Base-by-base conservation (phyloP, 2,888 invertebrate species). In the Lithophane leautieri region DNA sequence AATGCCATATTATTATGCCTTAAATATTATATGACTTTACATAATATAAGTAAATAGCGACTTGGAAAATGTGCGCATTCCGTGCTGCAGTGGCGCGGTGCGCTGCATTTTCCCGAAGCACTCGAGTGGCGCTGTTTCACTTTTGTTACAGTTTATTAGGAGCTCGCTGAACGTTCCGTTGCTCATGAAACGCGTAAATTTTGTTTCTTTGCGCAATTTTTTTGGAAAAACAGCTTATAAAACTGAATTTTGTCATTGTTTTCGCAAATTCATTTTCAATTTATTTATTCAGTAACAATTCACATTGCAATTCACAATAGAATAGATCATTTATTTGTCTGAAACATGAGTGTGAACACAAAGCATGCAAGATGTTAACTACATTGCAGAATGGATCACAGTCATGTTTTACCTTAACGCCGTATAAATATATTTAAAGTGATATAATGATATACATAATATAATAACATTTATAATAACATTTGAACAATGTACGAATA, bases 121-220 rank as follows among this genome's bases (percentile, higher is more conserved):
- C 67, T 72, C 61, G 79, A 72, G 52, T 74, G 78, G 65, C 65
- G 70, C 61, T 83, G 77, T 87, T 84, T 83, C 82, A 85, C 84
- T 88, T 86, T 86, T 81, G 75, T 84, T 85, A 76, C 76, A 83
- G 62, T 68, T 70, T 71, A 40, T 79, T 63, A 52, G 34, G 61
- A 76, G 66, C 47, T 50, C n/a, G 34, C 47, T 63, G 75, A 70
- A 67, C 56, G 40, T 66, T 62, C 34, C 40, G 54, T 25, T 60
- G 70, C 22, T 61, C 74, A 14, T 76, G 66, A 76, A 81, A 69
- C 1, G 19, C 11, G 70, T 70, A 34, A 66, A 75, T 69, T 83
- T 73, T 34, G 68, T 71, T 78, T 47, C 8, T 14, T n/a, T 22
- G 22, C 22, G 40, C 16, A 16, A 66, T 16, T 14, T 68, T 70